These are phyloP conservation scores for Drosophila pegasa DNA, from an alignment of 2,888 invertebrate genomes.

Conservation along the genomic window DNA sequence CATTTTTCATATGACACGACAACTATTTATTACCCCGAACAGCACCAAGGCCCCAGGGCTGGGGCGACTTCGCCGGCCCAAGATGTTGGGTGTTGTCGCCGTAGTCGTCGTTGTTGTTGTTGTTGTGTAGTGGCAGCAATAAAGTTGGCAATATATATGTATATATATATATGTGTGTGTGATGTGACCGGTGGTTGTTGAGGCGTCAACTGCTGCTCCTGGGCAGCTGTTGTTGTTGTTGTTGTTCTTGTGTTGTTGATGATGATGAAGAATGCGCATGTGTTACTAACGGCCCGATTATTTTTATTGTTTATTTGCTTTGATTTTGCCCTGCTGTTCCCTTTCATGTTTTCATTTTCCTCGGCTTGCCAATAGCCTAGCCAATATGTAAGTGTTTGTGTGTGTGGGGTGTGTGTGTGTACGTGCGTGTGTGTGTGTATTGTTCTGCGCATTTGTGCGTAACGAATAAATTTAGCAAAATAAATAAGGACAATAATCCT, in stretches of 20 bases:
- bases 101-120: slow-evolving; percentile 32
- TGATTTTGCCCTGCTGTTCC: slow-evolving; percentile 62
- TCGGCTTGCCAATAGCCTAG: slow-evolving; percentile 30
- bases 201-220: slow-evolving; percentile 37
- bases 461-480: slow-evolving; percentile 81
- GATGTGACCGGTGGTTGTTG: slow-evolving; percentile 54
- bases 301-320: slow-evolving; percentile 80
- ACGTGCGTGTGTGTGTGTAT: slow-evolving; percentile 35
- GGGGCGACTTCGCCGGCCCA: slow-evolving; percentile 31
- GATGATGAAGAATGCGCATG: slow-evolving; percentile 77
- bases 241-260: slow-evolving; percentile 31
- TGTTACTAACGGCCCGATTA: slow-evolving; percentile 78
- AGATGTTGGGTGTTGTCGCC: slow-evolving; percentile 47
- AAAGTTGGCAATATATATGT: slow-evolving; percentile 45
- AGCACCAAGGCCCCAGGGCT: slow-evolving; percentile 33
- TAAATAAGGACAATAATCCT: slow-evolving; percentile 81
- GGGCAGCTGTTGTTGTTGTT: slow-evolving; percentile 33
- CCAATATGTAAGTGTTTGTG: slow-evolving; percentile 14
- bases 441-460: slow-evolving; percentile 76
- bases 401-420: slow-evolving; percentile 11
- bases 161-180: slow-evolving; percentile 6
- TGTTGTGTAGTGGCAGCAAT: slow-evolving; percentile 62
- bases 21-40: slow-evolving; percentile 67
- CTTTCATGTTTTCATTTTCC: slow-evolving; percentile 71
- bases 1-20: slow-evolving; percentile 77